These are phyloP conservation scores for Palythoa caribaeorum DNA, from an alignment of 92 coral and sea anemone genomes.

Conservation along the genomic window DNA sequence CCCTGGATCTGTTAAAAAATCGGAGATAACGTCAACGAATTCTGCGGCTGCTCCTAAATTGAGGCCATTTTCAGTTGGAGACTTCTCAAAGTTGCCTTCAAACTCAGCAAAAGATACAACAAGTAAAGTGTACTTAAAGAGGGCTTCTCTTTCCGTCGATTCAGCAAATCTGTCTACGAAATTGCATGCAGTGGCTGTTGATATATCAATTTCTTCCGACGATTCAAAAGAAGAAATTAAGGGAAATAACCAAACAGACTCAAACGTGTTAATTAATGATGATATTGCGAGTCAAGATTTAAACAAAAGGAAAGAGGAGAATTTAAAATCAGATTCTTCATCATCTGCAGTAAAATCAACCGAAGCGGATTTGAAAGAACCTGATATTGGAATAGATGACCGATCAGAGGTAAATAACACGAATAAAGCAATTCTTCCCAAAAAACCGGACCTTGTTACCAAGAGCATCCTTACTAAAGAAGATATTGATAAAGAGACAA, in stretches of 20 bases:
- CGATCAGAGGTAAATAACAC: background rate
- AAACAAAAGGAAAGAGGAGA: background rate
- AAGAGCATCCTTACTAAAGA: conserved; percentile 1
- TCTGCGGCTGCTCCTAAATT: background rate
- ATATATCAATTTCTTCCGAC: background rate
- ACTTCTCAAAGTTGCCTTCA: conserved; percentile 16
- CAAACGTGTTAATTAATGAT: background rate
- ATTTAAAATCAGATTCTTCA: background rate
- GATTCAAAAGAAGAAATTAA: background rate
- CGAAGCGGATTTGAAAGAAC: background rate
- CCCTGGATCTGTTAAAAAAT: background rate
- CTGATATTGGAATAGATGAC: background rate
- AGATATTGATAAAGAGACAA: background rate
- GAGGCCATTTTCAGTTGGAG: conserved; percentile 34
- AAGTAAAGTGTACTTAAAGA: conserved; percentile 2
- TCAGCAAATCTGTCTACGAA: conserved; percentile 8
- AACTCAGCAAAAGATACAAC: background rate
- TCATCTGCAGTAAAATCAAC: background rate
- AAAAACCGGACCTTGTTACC: background rate
- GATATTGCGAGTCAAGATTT: background rate
- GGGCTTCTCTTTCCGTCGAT: conserved; percentile 27
- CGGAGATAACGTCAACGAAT: background rate
- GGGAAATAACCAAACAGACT: background rate
- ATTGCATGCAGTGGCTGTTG: conserved; percentile 38
- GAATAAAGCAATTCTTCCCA: background rate